Evolutionary conservation across 2,113 vertebrate genomes (phyloP).

Genomic region (Xenopus borealis): DNA sequence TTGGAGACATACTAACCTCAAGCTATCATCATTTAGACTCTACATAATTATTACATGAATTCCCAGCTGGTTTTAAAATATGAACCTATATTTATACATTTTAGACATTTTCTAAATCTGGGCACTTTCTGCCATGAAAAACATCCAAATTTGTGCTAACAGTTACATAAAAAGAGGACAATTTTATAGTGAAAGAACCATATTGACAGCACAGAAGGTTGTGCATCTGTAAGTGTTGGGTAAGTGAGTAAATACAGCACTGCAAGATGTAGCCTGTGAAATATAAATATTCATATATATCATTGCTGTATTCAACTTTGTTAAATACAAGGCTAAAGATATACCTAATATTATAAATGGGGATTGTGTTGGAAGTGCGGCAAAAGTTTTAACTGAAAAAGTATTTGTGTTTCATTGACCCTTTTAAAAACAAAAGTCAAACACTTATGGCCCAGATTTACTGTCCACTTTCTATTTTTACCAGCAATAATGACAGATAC

Average conservation of each 20-base stretch:
- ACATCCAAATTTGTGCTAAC: background rate
- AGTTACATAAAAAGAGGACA: background rate
- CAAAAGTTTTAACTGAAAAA: no score
- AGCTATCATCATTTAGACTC: constrained; percentile 45
- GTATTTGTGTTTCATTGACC: no score
- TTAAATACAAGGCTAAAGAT: no score
- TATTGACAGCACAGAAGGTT: background rate
- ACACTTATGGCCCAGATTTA: no score
- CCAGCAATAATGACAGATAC: no score
- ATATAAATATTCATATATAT: no score
- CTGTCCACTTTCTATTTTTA: no score
- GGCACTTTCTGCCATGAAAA: background rate
- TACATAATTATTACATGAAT: constrained; percentile 41
- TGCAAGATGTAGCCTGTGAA: background rate
- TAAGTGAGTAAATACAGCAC: background rate
- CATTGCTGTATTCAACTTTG: no score
- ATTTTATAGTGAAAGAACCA: background rate
- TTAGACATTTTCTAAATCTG: constrained; percentile 12
- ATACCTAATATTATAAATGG: no score
- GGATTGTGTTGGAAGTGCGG: no score
- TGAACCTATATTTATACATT: constrained; percentile 24
- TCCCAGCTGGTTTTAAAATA: constrained; percentile 19
- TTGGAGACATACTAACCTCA: constrained; percentile 38
- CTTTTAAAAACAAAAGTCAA: no score
- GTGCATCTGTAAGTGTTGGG: background rate